Evolutionary conservation across 1,140 invertebrate genomes (phyloP), one percentile per base, ranked within the genome.

Genomic region (Adoxophyes honmai): DNA sequence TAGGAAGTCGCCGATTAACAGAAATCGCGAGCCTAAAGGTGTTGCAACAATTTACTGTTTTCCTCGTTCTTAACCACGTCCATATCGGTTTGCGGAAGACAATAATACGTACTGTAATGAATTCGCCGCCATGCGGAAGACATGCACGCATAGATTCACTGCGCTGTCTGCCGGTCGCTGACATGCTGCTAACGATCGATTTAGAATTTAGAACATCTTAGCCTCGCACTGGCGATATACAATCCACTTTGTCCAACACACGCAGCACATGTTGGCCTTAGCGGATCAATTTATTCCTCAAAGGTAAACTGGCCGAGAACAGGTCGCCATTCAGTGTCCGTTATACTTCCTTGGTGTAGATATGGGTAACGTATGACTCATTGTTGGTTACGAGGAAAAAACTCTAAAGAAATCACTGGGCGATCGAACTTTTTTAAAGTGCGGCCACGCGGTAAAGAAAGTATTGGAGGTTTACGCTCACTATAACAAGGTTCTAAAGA

Each of bases 211-310:
- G 64, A 69, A 69, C 60, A 62, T 62, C 62, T 51, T 13, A 18
- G 15, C 36, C 58, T n/a, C n/a, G n/a, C n/a, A n/a, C n/a, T n/a
- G 37, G 36, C 61, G 59, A 61, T 63, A 59, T 55, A 60, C 48
- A 60, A 55, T 38, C 37, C 9, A 13, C 18, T 9, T 14, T 28
- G 18, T 14, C 11, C n/a, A n/a, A n/a, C n/a, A n/a, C n/a, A n/a
- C n/a, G n/a, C 18, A 48, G 54, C 39, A 70, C 66, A 67, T 51
- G 64, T 72, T 77, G 75, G 55, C 75, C 75, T 80, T 72, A 70
- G 36, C 57, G 14, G 44, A 59, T 16, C 64, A 70, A 70, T 77
- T 79, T 77, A 72, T 70, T 57, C 75, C 73, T 59, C 78, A 77
- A 37, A 65, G 66, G 39, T 34, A 57, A 70, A 67, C 51, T 34